Base-by-base conservation (phyloP, 1,140 invertebrate genomes). In the Eriosoma lanigerum region DNA sequence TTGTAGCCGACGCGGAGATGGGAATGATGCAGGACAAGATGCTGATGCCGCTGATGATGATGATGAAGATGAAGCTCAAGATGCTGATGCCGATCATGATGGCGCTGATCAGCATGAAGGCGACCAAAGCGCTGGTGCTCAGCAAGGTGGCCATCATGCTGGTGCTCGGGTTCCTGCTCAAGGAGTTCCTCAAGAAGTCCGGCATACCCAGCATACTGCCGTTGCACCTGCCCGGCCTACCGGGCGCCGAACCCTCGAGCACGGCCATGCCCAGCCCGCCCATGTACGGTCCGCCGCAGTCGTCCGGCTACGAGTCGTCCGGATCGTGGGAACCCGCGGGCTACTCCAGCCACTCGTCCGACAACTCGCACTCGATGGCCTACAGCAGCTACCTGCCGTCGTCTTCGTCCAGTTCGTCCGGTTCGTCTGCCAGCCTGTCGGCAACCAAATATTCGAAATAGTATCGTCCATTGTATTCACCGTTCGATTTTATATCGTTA, bases 51-150 rank as follows among this genome's bases (percentile, higher is more conserved):
- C 87, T 94, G 58, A 85, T 94, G 72, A 86, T 95, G 82, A 88
- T 94, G 50, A 86, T 95, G 81, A 95, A 95, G 85, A 84, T 95
- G 83, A 95, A 94, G 86, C 87, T 94, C 85, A 94, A 95, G 86
- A 90, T 92, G 38, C 85, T 95, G 29, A 93, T 92, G 89, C 93
- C 93, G 17, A 93, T 95, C 82, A 89, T 94, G 82, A 88, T 94
- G 17, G 89, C 90, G 32, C 86, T 94, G 81, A 90, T 94, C 85
- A 91, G 92, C 81, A 85, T 94, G 68, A 95, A 95, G 86, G 92
- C 93, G 15, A 86, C 93, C 81, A 95, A 95, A 86, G 93, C 93
- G 83, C 86, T 94, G 21, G 89, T 95, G 50, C 88, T 94, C 82
- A 94, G 92, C 82, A 95, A 95, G 86, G 87, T 94, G 58, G 92